Conservation (phyloP, 1,140 invertebrate species). For the Mizuhopecten yessoensis region DNA sequence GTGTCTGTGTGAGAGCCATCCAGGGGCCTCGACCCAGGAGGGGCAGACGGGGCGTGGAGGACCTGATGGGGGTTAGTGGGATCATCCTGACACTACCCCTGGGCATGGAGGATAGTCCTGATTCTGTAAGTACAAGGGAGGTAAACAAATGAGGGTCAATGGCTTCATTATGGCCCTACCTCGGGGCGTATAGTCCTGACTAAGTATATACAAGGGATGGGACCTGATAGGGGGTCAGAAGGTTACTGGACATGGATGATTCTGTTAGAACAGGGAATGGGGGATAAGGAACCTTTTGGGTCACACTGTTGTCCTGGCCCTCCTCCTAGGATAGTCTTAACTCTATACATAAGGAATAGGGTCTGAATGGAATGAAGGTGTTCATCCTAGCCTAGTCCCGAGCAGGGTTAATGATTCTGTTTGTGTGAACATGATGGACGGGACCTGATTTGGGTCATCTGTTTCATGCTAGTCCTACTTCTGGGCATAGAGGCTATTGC, state of each 20-base stretch:
- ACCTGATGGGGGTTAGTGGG: conserved; percentile 69
- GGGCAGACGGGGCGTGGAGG: conserved; percentile 48
- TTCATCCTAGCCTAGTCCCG: neutral
- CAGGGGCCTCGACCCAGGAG: conserved; percentile 59
- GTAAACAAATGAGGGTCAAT: conserved; percentile 46
- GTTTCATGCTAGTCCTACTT: neutral
- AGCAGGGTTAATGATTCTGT: neutral
- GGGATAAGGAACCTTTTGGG: no score
- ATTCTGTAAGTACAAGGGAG: conserved; percentile 57
- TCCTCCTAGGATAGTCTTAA: no score
- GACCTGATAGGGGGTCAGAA: neutral
- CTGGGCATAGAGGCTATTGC: neutral
- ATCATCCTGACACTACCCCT: conserved; percentile 73
- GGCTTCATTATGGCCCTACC: conserved; percentile 72
- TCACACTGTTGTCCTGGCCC: no score
- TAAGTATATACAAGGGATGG: conserved; percentile 52
- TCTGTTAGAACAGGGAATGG: no score
- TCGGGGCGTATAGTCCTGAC: conserved; percentile 53
- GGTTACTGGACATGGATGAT: no score
- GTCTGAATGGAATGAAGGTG: no score
- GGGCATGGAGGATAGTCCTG: conserved; percentile 47
- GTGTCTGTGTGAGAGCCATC: conserved; percentile 72
- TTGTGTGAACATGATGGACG: neutral
- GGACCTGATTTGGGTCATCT: neutral
- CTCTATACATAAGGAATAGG: no score